These are phyloP conservation scores for Odontomachus brunneus DNA, from an alignment of 1,140 invertebrate genomes.

Conservation along the genomic window DNA sequence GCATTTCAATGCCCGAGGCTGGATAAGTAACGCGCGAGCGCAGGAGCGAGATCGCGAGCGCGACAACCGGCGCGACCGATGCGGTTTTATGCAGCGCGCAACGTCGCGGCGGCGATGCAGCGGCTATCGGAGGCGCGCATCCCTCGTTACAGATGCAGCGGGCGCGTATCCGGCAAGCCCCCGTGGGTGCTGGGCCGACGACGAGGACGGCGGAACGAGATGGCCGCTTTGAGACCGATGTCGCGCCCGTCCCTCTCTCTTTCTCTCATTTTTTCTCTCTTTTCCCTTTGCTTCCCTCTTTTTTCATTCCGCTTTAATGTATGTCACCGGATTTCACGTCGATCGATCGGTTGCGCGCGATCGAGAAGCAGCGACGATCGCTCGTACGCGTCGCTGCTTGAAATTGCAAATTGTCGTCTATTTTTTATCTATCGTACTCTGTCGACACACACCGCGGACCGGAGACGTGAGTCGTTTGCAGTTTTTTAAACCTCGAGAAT, in stretches of 20 bases:
- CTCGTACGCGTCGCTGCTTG: neutral
- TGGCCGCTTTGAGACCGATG: neutral
- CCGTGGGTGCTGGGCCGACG: conserved; percentile 57
- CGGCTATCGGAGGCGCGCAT: conserved; percentile 67
- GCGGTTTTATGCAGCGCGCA: conserved; percentile 67
- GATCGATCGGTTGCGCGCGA: conserved; percentile 3
- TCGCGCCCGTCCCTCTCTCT: conserved; percentile 19
- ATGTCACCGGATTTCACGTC: conserved; percentile 47
- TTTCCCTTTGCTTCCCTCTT: conserved; percentile 1
- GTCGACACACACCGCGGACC: no score
- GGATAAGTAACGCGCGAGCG: conserved; percentile 66
- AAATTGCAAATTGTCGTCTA: neutral
- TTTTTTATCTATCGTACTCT: neutral
- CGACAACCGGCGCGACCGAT: conserved; percentile 43
- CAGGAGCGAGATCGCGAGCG: conserved; percentile 50
- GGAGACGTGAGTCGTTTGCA: no score
- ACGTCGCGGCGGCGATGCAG: conserved; percentile 41
- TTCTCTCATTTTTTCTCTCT: conserved; percentile 13
- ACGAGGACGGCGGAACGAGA: conserved; percentile 57
- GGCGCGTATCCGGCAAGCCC: conserved; percentile 82
- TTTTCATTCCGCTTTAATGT: conserved; percentile 45
- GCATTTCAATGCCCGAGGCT: conserved; percentile 81
- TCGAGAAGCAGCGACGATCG: neutral
- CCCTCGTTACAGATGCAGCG: conserved; percentile 83
- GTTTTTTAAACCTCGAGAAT: no score